A percentile compares a stretch with the other conserved stretches of the same genome.
Evolutionary conservation across 2,888 invertebrate genomes (phyloP).

Genomic region (Epinotia nisella): DNA sequence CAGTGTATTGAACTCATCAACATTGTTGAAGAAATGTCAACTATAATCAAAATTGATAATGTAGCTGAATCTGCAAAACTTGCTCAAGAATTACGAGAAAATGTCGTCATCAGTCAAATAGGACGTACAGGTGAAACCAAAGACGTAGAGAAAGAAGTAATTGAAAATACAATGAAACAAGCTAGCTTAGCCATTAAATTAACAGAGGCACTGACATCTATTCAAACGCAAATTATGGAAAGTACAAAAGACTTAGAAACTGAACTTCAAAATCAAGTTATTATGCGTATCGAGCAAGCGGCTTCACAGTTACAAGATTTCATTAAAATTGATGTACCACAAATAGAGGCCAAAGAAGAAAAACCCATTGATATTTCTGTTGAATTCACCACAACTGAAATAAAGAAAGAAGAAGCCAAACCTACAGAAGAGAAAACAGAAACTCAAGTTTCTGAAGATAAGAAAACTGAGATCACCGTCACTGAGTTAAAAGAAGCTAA

Average conservation of each 20-base stretch:
- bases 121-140: constrained; percentile 44
- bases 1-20: constrained; percentile 71
- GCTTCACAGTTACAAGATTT: constrained; percentile 67
- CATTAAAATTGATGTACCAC: constrained; percentile 54
- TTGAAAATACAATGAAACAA: constrained; percentile 51
- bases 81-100: constrained; percentile 65
- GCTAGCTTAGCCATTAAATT: constrained; percentile 59
- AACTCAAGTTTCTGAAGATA: not conserved
- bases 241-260: constrained; percentile 58
- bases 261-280: constrained; percentile 52
- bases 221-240: constrained; percentile 63
- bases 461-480: not conserved
- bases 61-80: constrained; percentile 62
- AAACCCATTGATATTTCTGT: not conserved
- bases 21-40: constrained; percentile 69
- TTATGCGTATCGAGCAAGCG: constrained; percentile 60
- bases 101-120: constrained; percentile 51
- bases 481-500: not conserved
- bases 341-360: not conserved
- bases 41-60: constrained; percentile 62
- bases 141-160: constrained; percentile 3
- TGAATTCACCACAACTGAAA: constrained; percentile 1
- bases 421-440: not conserved
- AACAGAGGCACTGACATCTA: constrained; percentile 59
- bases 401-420: not conserved